A percentile compares a stretch with the other conserved stretches of the same genome.
phyloP scores from a whole-genome alignment of 2,113 vertebrate genomes.

The Stictonetta naevosa region DNA sequence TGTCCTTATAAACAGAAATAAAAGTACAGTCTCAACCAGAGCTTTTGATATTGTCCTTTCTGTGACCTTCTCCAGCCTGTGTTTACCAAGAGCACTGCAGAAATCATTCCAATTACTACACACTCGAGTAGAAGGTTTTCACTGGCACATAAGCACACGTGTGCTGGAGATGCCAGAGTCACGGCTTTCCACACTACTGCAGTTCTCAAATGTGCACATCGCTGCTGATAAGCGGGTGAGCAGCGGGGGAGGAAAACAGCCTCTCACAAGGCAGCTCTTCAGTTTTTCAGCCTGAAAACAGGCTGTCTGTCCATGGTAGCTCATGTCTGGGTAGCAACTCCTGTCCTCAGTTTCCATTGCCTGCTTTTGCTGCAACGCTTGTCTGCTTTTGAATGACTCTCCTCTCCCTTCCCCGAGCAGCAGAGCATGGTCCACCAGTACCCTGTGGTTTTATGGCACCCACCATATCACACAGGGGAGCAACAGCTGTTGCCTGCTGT shows the following conservation, averaged over 20 bases:
- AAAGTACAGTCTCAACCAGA: not conserved
- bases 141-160: not conserved
- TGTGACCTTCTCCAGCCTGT: not conserved
- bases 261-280: not conserved
- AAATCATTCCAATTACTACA: constrained; percentile 3
- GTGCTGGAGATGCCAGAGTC: not conserved
- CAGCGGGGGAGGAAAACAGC: not conserved
- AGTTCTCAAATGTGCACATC: not conserved
- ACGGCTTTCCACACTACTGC: not conserved
- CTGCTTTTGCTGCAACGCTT: not conserved
- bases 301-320: not conserved
- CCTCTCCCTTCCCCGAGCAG: not conserved
- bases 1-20: not conserved
- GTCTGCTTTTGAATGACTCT: not conserved
- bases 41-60: not conserved
- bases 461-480: not conserved
- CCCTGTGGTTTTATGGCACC: not conserved
- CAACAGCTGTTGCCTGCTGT: constrained; percentile 34
- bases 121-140: not conserved
- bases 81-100: not conserved
- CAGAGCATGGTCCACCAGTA: not conserved
- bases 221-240: not conserved
- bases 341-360: not conserved
- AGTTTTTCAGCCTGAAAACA: not conserved
- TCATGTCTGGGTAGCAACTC: not conserved